Evolutionary conservation across 2,888 invertebrate species (phyloP), one percentile per base, ranked within the genome.

Genomic region (Poecilus cupreus): DNA sequence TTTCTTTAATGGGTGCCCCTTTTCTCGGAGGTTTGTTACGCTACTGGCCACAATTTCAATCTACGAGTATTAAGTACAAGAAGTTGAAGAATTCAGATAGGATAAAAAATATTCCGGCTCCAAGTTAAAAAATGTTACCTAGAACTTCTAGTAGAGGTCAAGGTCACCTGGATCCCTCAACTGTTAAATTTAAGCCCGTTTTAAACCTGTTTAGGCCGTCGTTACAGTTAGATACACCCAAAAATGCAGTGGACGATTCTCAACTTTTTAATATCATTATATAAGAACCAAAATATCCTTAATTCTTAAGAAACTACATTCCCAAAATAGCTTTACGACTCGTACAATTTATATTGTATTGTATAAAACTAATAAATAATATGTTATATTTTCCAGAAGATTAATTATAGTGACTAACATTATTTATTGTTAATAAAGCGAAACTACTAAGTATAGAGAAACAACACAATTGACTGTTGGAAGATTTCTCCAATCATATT

Each of bases 401-500:
- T 60, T 60, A 32, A 60, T 60, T 24, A 26, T n/a, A 32, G 26
- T 6, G 8, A 24, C 22, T 26, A 54, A 22, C 11, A 60, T 24
- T 26, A 60, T 60, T 60, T 26, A 60, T 60, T 6, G 60, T 24
- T 26, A 60, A 60, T 60, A 60, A 60, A 60, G 60, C 60, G 60
- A 60, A 60, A 60, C 60, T 60, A 24, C n/a, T 26, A 60, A 24
- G 1, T 57, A 13, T 24, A 51, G 60, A 60, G 26, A 60, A 32
- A 60, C 32, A 60, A 16, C 13, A 60, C 60, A 60, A 60, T 60
- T 26, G 60, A 60, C 60, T 26, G 60, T 60, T 49, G 49, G 60
- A 26, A 60, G 60, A 60, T 60, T 60, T 60, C 60, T 60, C 60
- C 60, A 54, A 60, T 60, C 60, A 26, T 60, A 24, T 32, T 32